A percentile compares a stretch with the other conserved stretches of the same genome.
phyloP scores from a whole-genome alignment of 2,888 invertebrate genomes.

The Lysandra coridon region DNA sequence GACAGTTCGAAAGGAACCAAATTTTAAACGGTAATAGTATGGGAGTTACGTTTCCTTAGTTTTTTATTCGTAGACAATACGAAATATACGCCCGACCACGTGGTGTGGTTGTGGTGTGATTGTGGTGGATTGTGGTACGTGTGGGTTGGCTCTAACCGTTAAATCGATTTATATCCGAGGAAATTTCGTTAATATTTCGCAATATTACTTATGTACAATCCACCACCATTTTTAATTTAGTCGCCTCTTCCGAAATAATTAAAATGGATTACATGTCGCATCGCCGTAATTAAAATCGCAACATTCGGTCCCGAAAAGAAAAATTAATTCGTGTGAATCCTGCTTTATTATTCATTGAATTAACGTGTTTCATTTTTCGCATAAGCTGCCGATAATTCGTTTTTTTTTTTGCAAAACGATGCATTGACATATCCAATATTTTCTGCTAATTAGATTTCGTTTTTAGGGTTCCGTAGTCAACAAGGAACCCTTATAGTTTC shows the following conservation, averaged over 20 bases:
- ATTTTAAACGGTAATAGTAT: no score
- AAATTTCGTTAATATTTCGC: constrained; percentile 16
- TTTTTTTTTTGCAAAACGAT: neutral
- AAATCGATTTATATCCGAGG: neutral
- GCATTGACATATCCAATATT: constrained; percentile 17
- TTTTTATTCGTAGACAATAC: no score
- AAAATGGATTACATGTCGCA: constrained; percentile 27
- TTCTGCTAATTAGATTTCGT: neutral
- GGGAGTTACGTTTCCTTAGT: no score
- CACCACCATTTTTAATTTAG: constrained; percentile 24
- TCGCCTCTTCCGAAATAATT: constrained; percentile 22
- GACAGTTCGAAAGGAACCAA: no score
- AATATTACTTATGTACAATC: constrained; percentile 14
- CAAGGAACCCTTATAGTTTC: no score
- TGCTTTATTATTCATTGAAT: constrained; percentile 24
- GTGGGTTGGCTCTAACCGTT: neutral
- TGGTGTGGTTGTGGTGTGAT: no score
- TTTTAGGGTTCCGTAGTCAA: no score
- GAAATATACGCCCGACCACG: no score
- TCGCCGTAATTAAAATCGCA: constrained; percentile 31
- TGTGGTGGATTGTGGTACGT: no score
- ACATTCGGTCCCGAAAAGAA: constrained; percentile 25
- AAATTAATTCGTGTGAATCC: constrained; percentile 28
- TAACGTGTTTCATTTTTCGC: constrained; percentile 20
- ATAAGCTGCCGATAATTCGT: neutral